Conservation (phyloP, 1,140 invertebrate genomes). For the Coptotermes formosanus region DNA sequence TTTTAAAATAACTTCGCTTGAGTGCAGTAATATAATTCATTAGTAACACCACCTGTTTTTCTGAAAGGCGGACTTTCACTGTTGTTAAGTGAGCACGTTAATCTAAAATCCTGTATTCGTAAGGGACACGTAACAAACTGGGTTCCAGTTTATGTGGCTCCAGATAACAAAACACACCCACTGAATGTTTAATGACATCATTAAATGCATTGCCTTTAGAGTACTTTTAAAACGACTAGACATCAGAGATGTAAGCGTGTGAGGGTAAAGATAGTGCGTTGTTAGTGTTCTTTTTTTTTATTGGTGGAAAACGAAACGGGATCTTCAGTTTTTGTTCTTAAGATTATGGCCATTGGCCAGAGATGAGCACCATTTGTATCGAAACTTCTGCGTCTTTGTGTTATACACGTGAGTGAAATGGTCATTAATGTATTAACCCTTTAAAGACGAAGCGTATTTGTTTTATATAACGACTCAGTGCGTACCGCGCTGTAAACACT, state of each 20-base stretch:
- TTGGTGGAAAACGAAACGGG: not conserved
- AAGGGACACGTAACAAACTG: not conserved
- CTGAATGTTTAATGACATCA: not conserved
- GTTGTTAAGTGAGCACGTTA: not conserved
- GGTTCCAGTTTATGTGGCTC: not conserved
- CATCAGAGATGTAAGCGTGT: not conserved
- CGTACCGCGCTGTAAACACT: no score
- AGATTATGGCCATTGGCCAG: no score
- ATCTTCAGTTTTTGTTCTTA: not conserved
- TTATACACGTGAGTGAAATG: no score
- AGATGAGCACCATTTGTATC: no score
- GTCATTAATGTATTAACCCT: no score
- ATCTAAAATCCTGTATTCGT: not conserved
- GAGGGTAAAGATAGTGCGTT: not conserved
- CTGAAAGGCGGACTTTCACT: not conserved
- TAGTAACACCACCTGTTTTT: not conserved
- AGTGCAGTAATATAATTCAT: not conserved
- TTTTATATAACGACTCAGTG: no score
- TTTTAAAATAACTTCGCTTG: not conserved
- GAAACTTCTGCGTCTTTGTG: no score
- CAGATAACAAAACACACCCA: not conserved
- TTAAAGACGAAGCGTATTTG: no score
- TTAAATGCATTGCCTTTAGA: not conserved
- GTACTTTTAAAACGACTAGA: not conserved
- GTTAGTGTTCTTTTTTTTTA: not conserved